Percentiles rank a stretch among this genome's conserved stretches.
Conservation (phyloP, 2,113 vertebrate genomes). For the Ageneiosus marmoratus region DNA sequence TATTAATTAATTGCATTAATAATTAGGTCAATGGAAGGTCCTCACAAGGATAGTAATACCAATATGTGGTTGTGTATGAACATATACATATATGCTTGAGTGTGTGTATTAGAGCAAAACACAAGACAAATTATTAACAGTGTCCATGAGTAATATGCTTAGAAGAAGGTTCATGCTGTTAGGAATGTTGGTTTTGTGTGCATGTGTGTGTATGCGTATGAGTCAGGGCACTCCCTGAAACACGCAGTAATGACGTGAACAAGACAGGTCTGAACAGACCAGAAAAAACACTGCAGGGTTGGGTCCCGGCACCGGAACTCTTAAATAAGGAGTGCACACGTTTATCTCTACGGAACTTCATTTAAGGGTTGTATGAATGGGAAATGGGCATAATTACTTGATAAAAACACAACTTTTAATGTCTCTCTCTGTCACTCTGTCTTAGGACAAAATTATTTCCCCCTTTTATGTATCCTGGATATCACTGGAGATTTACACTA, state of each 20-base stretch:
- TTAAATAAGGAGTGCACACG: slow-evolving; percentile 46
- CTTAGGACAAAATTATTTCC: background rate
- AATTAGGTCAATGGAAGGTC: background rate
- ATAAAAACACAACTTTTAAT: background rate
- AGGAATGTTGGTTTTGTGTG: slow-evolving; percentile 63
- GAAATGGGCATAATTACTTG: background rate
- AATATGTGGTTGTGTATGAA: background rate
- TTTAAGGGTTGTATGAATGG: background rate
- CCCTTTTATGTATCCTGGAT: background rate
- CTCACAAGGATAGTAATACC: background rate
- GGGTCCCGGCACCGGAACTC: slow-evolving; percentile 63
- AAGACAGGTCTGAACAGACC: slow-evolving; percentile 64
- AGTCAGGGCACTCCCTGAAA: slow-evolving; percentile 72
- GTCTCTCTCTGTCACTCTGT: background rate
- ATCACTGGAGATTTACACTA: background rate
- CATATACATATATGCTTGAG: slow-evolving; percentile 11
- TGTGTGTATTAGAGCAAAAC: background rate
- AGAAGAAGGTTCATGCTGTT: slow-evolving; percentile 58
- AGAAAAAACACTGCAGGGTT: slow-evolving; percentile 60
- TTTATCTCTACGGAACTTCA: background rate
- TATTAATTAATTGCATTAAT: background rate
- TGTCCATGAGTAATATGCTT: slow-evolving; percentile 51
- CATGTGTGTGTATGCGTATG: slow-evolving; percentile 55
- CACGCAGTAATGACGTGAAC: slow-evolving; percentile 67
- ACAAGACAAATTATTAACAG: slow-evolving; percentile 50